These are phyloP conservation scores for Heliangelus exortis DNA, from an alignment of 2,797 vertebrate species.

Conservation along the genomic window DNA sequence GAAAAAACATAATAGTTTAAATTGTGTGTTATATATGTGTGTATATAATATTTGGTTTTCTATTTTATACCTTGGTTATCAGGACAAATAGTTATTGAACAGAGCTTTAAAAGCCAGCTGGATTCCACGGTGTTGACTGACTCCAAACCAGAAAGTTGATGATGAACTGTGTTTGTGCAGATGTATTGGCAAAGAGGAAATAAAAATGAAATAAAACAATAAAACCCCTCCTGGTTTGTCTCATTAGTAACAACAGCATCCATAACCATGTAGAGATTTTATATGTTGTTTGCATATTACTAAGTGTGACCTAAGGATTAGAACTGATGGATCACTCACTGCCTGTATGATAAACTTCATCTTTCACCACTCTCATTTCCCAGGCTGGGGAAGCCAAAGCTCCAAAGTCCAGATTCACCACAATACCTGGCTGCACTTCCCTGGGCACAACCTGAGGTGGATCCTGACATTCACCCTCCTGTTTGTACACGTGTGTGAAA, in stretches of 20 bases:
- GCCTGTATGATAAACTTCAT: not conserved
- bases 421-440: slow-evolving; percentile 99
- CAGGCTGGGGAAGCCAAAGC: slow-evolving; percentile 98
- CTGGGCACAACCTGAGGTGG: slow-evolving; percentile 96
- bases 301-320: not conserved
- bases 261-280: not conserved
- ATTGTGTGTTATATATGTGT: not conserved
- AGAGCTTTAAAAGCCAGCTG: not conserved
- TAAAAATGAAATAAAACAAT: not conserved
- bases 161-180: not conserved
- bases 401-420: slow-evolving; percentile 99
- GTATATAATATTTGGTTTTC: not conserved
- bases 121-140: not conserved
- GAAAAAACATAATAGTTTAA: not conserved
- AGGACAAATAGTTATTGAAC: not conserved
- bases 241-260: not conserved
- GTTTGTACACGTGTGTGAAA: slow-evolving; percentile 97
- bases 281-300: accelerated
- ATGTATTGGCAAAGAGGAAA: not conserved
- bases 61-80: not conserved
- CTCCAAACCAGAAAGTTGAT: not conserved
- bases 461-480: slow-evolving; percentile 95
- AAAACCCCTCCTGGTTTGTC: not conserved
- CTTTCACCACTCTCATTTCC: not conserved
- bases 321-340: not conserved